phyloP scores from a whole-genome alignment of 2,888 invertebrate species.

The Drosophila mayaguana region DNA sequence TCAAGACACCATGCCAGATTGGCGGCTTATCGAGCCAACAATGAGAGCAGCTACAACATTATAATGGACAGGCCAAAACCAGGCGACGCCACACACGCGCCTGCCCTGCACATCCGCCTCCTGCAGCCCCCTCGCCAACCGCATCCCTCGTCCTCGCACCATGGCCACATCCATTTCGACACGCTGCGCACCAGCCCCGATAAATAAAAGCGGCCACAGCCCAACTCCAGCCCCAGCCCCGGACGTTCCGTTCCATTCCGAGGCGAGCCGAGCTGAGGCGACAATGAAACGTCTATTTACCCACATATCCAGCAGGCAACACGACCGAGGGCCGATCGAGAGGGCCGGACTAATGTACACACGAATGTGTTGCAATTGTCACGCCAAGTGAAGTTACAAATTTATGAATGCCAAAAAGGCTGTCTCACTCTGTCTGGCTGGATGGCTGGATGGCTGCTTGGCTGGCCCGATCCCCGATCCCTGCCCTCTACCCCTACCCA shows the following conservation, averaged over 20 bases:
- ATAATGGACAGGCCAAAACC: constrained; percentile 77
- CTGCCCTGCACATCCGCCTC: constrained; percentile 34
- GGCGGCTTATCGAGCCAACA: constrained; percentile 75
- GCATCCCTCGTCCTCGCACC: constrained; percentile 3
- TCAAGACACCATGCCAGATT: constrained; percentile 57
- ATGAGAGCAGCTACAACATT: constrained; percentile 81
- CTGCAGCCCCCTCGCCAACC: background rate
- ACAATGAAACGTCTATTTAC: constrained; percentile 80
- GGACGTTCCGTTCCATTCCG: background rate
- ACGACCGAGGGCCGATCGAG: constrained; percentile 52
- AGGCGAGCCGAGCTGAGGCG: constrained; percentile 42
- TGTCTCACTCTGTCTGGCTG: constrained; percentile 31
- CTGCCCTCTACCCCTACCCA: background rate
- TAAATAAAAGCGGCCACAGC: constrained; percentile 72
- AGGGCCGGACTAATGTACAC: constrained; percentile 80
- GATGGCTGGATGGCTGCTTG: constrained; percentile 2
- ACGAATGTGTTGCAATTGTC: constrained; percentile 84
- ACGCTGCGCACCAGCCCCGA: constrained; percentile 73
- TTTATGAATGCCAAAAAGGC: constrained; percentile 84
- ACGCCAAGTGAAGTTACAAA: constrained; percentile 84
- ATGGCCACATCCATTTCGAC: constrained; percentile 61
- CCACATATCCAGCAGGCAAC: constrained; percentile 54
- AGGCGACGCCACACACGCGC: constrained; percentile 73
- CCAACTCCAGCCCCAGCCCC: constrained; percentile 41
- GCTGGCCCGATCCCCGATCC: constrained; percentile 4